Evolutionary conservation across 2,888 invertebrate genomes (phyloP).

Genomic region (Rotaria socialis): DNA sequence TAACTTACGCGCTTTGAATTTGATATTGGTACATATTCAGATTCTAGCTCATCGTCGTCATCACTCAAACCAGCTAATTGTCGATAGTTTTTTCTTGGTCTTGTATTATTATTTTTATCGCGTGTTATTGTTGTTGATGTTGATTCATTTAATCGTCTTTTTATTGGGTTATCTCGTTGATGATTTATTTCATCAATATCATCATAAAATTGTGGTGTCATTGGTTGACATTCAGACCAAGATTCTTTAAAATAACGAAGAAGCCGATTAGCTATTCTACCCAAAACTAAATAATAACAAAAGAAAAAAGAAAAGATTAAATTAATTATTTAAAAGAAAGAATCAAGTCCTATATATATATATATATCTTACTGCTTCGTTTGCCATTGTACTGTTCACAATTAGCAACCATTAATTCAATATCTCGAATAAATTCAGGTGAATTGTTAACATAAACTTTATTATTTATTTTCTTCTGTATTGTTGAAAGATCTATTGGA

Average conservation of each 20-base stretch:
- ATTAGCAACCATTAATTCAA: constrained; percentile 45
- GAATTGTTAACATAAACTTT: constrained; percentile 43
- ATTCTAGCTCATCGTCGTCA: not conserved
- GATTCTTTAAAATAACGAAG: constrained; percentile 21
- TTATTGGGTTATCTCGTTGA: not conserved
- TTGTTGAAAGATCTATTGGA: constrained; percentile 45
- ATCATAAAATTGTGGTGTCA: not conserved
- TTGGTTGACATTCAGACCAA: constrained; percentile 19
- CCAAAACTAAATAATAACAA: not conserved
- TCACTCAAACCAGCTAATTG: constrained; percentile 30
- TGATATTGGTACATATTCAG: not conserved
- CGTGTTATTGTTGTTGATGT: not conserved
- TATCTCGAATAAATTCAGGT: constrained; percentile 42
- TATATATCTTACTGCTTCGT: constrained; percentile 41
- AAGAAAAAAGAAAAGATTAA: not conserved
- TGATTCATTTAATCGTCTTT: constrained; percentile 22
- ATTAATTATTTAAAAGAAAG: not conserved
- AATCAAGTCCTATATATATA: not conserved
- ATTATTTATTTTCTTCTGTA: constrained; percentile 43
- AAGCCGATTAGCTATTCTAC: constrained; percentile 9
- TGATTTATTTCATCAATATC: constrained; percentile 29
- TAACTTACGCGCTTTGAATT: not conserved
- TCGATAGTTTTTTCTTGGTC: constrained; percentile 32
- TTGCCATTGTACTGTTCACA: constrained; percentile 45
- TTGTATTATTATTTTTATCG: constrained; percentile 32